A percentile compares a stretch with the other conserved stretches of the same genome.
phyloP scores from a whole-genome alignment of 2,888 invertebrate species.

The Molanna angustata region DNA sequence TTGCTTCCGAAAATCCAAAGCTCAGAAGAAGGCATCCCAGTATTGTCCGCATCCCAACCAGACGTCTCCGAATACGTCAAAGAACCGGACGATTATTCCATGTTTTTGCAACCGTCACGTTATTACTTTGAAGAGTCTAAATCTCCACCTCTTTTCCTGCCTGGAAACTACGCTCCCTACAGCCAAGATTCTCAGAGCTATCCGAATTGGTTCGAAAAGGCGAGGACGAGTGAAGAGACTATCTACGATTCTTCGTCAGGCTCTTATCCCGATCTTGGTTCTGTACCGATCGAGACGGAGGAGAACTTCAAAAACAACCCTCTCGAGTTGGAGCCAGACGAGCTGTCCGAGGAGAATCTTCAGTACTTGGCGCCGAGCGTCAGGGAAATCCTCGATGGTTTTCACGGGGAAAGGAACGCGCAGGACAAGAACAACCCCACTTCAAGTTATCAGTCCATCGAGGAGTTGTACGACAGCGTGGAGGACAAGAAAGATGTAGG shows the following conservation, averaged over 20 bases:
- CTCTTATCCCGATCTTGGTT: constrained; percentile 21
- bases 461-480: constrained; percentile 24
- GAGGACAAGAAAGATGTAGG: constrained; percentile 33
- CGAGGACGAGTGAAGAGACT: constrained; percentile 18
- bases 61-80: constrained; percentile 2
- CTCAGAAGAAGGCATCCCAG: constrained; percentile 6
- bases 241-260: background rate
- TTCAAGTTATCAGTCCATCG: constrained; percentile 22
- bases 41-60: constrained; percentile 11
- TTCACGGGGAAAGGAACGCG: constrained; percentile 14
- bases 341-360: constrained; percentile 45
- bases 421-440: constrained; percentile 22
- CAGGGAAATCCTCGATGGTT: constrained; percentile 43
- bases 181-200: constrained; percentile 7
- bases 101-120: constrained; percentile 8
- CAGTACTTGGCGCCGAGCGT: constrained; percentile 49
- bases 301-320: constrained; percentile 29
- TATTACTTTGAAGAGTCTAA: constrained; percentile 6
- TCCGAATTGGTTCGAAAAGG: constrained; percentile 8
- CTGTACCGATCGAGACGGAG: constrained; percentile 26
- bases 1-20: constrained; percentile 11
- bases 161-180: constrained; percentile 16
- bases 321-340: constrained; percentile 37
- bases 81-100: constrained; percentile 9
- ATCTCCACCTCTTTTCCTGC: constrained; percentile 14